Evolutionary conservation across 2,888 invertebrate species (phyloP), one percentile per base, ranked within the genome.

Genomic region (Sphaerophoria taeniata): DNA sequence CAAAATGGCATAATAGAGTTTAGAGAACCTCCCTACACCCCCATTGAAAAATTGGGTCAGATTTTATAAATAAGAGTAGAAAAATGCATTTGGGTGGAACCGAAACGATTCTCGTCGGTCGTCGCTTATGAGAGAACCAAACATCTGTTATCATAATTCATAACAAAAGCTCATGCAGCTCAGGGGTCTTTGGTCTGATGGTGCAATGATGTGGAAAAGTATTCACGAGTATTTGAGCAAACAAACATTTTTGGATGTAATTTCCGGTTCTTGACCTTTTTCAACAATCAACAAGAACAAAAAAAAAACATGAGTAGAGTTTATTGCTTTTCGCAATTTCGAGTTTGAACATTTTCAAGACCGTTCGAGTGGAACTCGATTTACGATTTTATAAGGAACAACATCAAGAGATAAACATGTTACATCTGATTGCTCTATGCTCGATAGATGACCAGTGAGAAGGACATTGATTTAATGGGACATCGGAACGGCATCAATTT

Each of bases 201-300:
- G 63, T 45, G 80, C 55, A 75, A 80, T 75, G 49, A 70, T 69
- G 80, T 75, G 61, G 61, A 73, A 74, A 74, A 65, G 65, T 60
- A 53, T 65, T 65, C 16, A 53, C 24, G 24, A 43, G 45, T 65
- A 33, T 65, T 47, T 49, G 49, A 49, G 49, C 47, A 36, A 65
- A 65, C 65, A 65, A 56, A 2, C 24, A 39, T 39, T 65, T 49
- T 49, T 12, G 34, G 33, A 65, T 4, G 43, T 34, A 49, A 65
- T 65, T 65, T 65, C 65, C 49, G 65, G 49, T 65, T 49, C 65
- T 65, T 65, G 65, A 65, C 65, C 47, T 65, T 65, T 63, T 63
- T 63, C 14, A 6, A 12, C 6, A 3, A 14, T 3, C 34, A 36
- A 0, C 36, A 11, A 53, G 12, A 53, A 49, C 49, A 49, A 6